A percentile compares a stretch with the other conserved stretches of the same genome.
Evolutionary conservation across 2,113 vertebrate genomes (phyloP).

Genomic region (Ptyas mucosa): DNA sequence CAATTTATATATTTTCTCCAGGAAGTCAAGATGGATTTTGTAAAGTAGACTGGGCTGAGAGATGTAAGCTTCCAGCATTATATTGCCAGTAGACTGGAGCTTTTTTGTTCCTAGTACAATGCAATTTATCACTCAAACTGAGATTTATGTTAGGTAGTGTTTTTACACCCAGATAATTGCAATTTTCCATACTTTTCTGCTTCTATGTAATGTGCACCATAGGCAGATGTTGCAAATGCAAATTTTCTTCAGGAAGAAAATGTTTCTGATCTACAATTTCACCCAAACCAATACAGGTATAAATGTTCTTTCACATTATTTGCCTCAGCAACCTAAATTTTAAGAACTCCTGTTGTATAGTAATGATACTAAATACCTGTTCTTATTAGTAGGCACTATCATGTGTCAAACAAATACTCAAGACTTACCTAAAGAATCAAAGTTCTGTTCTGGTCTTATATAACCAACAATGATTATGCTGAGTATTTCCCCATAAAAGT

Average conservation of each 20-base stretch:
- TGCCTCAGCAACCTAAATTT: not conserved
- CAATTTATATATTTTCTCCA: not conserved
- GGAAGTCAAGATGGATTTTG: not conserved
- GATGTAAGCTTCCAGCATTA: not conserved
- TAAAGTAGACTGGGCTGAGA: not conserved
- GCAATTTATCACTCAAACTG: not conserved
- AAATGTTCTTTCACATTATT: not conserved
- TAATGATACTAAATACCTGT: not conserved
- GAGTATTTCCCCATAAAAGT: constrained; percentile 92
- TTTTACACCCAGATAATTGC: not conserved
- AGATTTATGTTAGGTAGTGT: not conserved
- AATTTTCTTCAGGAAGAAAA: not conserved
- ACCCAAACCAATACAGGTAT: not conserved
- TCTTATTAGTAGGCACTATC: not conserved
- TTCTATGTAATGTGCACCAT: not conserved
- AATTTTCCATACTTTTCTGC: not conserved
- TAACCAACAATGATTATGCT: constrained; percentile 89
- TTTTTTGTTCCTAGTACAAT: not conserved
- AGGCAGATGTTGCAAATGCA: not conserved
- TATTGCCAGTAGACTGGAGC: not conserved
- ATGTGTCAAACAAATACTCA: not conserved
- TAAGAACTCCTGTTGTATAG: not conserved
- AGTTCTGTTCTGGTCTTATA: constrained; percentile 92
- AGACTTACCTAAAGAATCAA: constrained; percentile 83
- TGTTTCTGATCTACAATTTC: not conserved